A percentile compares a stretch with the other conserved stretches of the same genome.
These are phyloP conservation scores for Cavia aperea DNA, from an alignment of 2,113 vertebrate genomes.

Conservation along the genomic window DNA sequence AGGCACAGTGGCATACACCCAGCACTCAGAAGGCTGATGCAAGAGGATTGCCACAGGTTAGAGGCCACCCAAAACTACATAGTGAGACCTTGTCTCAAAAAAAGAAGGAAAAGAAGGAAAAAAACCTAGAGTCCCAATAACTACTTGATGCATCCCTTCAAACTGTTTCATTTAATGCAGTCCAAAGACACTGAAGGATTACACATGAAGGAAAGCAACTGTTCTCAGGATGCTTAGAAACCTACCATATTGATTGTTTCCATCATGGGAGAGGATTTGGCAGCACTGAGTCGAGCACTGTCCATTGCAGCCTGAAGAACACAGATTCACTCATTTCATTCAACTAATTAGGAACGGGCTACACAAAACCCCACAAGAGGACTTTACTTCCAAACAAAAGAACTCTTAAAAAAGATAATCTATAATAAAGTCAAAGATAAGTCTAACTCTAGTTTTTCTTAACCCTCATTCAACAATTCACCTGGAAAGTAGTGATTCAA, in stretches of 20 bases:
- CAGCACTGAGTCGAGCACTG: conserved; percentile 93
- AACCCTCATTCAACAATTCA: background rate
- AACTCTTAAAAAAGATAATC: background rate
- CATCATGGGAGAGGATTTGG: conserved; percentile 99
- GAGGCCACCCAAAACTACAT: background rate
- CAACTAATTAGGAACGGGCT: background rate
- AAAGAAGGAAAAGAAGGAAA: background rate
- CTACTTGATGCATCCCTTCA: background rate
- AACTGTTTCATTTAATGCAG: background rate
- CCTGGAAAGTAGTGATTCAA: background rate
- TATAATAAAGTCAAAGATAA: conserved; percentile 15
- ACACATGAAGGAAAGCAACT: background rate
- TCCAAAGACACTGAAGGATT: background rate
- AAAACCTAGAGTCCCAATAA: background rate
- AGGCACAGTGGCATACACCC: background rate
- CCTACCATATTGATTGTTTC: conserved; percentile 97
- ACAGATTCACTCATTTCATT: conserved; percentile 7
- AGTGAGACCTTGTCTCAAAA: background rate
- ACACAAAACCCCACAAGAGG: background rate
- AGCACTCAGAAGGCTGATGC: background rate
- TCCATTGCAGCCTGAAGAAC: conserved; percentile 89
- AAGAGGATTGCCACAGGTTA: no score
- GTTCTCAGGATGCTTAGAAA: background rate
- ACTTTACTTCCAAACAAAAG: background rate
- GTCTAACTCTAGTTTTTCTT: conserved; percentile 2